Percentiles rank a stretch among this genome's conserved stretches.
Evolutionary conservation across 1,140 invertebrate genomes (phyloP).

Genomic region (Ceratina australensis): DNA sequence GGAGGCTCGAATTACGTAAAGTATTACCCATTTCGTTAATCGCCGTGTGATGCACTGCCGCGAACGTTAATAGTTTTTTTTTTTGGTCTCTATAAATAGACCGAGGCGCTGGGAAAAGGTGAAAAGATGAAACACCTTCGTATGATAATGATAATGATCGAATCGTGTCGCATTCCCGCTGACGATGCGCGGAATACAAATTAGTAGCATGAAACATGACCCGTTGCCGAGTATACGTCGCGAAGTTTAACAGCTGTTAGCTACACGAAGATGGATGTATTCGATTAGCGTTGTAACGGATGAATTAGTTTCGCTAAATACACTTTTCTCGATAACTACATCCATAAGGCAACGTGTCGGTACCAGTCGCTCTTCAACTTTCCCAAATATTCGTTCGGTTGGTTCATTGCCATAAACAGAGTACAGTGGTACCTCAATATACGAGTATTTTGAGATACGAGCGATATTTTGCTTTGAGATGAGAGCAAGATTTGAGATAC

Average conservation of each 20-base stretch:
- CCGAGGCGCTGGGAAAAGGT: background rate
- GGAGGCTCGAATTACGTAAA: background rate
- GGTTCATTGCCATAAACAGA: background rate
- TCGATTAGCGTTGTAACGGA: background rate
- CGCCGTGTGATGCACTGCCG: background rate
- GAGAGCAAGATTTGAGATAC: too few species aligned
- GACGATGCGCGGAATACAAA: conserved; percentile 5
- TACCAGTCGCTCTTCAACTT: background rate
- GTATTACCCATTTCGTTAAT: conserved; percentile 38
- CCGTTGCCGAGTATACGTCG: background rate
- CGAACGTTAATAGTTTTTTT: conserved; percentile 20
- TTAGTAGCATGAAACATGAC: too few species aligned
- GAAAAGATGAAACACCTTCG: conserved; percentile 5
- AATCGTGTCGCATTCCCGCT: background rate
- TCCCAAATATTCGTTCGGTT: background rate
- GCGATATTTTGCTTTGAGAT: too few species aligned
- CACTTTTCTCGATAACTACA: background rate
- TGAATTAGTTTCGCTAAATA: background rate
- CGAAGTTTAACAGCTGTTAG: background rate
- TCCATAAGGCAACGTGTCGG: too few species aligned
- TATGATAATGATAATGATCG: conserved; percentile 3
- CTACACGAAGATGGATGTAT: background rate
- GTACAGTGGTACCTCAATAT: too few species aligned
- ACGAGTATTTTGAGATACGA: too few species aligned
- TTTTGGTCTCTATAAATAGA: conserved; percentile 29